phyloP scores from a whole-genome alignment of 2,888 invertebrate species.

The Melikaiella ostensackeni region DNA sequence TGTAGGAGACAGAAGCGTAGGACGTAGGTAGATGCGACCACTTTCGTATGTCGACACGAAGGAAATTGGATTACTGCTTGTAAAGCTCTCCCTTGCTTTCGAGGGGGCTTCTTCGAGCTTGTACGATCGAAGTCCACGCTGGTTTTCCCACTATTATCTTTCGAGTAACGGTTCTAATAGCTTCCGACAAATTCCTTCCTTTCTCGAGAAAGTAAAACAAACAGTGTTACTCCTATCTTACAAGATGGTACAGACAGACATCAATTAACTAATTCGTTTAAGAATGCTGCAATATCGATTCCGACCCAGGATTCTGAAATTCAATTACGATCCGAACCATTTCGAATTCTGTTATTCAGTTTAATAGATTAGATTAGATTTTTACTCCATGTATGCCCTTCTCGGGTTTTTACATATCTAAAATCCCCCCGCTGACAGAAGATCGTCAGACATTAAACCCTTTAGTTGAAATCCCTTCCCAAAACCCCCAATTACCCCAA shows the following conservation, averaged over 20 bases:
- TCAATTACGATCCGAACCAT: neutral
- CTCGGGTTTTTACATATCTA: no score
- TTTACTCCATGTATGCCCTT: no score
- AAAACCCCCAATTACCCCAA: no score
- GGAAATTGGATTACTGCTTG: constrained; percentile 48
- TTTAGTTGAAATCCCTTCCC: no score
- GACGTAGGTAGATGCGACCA: neutral
- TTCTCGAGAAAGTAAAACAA: neutral
- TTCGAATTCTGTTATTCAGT: no score
- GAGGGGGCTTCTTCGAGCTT: constrained; percentile 38
- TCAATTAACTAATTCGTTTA: neutral
- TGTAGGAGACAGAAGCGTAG: neutral
- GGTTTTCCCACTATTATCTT: neutral
- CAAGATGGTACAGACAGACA: neutral
- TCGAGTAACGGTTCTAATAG: constrained; percentile 43
- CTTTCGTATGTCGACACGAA: constrained; percentile 21
- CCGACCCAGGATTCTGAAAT: neutral
- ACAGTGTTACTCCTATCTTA: neutral
- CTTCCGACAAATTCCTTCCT: constrained; percentile 46
- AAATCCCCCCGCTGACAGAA: no score
- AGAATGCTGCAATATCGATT: neutral
- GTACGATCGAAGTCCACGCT: neutral
- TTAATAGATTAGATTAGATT: no score
- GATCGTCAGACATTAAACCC: no score
- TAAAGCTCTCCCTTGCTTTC: constrained; percentile 33